Evolutionary conservation across 2,797 vertebrate species (phyloP), one percentile per base, ranked within the genome.

Genomic region (Rhabdophis nuchalis): DNA sequence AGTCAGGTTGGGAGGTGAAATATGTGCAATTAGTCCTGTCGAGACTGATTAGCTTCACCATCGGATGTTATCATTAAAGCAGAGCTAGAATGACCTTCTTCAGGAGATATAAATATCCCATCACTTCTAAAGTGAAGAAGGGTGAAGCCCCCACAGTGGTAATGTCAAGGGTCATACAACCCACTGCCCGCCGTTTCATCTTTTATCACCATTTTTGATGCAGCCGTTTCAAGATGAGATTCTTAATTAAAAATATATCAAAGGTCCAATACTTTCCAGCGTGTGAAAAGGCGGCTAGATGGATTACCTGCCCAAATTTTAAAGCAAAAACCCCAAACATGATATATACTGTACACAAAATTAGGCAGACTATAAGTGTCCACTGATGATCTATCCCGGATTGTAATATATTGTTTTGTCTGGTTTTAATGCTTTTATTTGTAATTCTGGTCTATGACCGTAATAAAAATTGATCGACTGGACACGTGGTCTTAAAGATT

Each of bases 401-500:
- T 68, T 68, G 61, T 32, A 68, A 68, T 32, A 68, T 32, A 32
- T 68, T 68, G 7, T 68, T 68, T 32, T 68, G 29, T 8, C n/a
- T 68, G 12, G 29, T 68, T 32, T 68, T 68, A n/a, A 68, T 68
- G 61, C 29, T 6, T 68, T 14, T 68, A 32, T 68, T 68, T 68
- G n/a, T 68, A 68, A 68, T 32, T n/a, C n/a, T 68, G n/a, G 5
- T 68, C 64, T 16, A n/a, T n/a, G 29, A n/a, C 61, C 1, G 1
- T 68, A 32, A 32, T 32, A 68, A 32, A 68, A 68, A 36, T 18
- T 8, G n/a, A 72, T 72, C 2, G n/a, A 36, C 8, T 36, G 98
- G 99, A 99, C 98, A 99, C 98, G 99, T 98, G 36, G 46, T 99
- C 98, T 99, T 99, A 99, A 98, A 99, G 98, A 98, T 98, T 99